Conservation (phyloP, 2,113 vertebrate species). For the Pseudorasbora parva region DNA sequence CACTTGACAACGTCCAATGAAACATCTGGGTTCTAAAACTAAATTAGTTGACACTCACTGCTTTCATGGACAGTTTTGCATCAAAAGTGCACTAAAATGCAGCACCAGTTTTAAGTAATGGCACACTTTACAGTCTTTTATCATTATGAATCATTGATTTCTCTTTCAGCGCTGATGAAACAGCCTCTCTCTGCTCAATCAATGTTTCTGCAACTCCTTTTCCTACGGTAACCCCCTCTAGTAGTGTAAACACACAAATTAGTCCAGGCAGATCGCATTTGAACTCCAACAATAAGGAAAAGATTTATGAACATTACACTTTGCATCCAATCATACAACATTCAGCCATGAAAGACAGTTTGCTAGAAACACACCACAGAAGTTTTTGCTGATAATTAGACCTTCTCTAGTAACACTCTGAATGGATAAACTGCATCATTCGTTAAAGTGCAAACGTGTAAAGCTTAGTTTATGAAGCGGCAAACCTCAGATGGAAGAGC, state of each 20-base stretch:
- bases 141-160: conserved; percentile 19
- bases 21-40: not conserved
- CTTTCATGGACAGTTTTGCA: not conserved
- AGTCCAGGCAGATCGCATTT: conserved; percentile 4
- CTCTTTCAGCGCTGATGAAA: not conserved
- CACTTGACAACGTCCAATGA: not conserved
- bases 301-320: conserved; percentile 14
- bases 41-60: too few species aligned
- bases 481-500: not conserved
- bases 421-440: conserved; percentile 10
- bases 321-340: conserved; percentile 15
- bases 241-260: conserved; percentile 34
- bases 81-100: not conserved
- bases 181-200: not conserved
- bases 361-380: conserved; percentile 5
- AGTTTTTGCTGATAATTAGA: not conserved
- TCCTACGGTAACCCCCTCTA: not conserved
- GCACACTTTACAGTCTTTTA: not conserved
- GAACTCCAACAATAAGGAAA: not conserved
- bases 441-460: not conserved
- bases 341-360: conserved; percentile 5
- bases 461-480: not conserved
- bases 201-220: conserved; percentile 14
- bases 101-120: conserved; percentile 6
- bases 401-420: not conserved